phyloP scores from a whole-genome alignment of 2,888 invertebrate species.

The Sicus ferrugineus region DNA sequence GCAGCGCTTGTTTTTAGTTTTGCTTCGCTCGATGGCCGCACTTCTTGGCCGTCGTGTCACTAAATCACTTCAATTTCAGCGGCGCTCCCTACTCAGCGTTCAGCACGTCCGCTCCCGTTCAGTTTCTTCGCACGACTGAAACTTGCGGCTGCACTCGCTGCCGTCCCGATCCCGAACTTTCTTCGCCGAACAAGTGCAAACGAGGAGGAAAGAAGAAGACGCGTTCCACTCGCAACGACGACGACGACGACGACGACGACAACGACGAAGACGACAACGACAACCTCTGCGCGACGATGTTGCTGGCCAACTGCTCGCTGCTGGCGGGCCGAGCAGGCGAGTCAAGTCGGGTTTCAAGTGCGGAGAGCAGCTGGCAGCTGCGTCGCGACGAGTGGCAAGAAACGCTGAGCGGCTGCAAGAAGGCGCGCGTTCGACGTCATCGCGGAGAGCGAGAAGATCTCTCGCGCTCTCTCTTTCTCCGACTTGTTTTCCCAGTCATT shows the following conservation, averaged over 20 bases:
- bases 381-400: background rate
- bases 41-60: too few relatives aligned
- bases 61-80: slow-evolving; percentile 5
- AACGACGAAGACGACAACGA: slow-evolving; percentile 1
- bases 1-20: slow-evolving; percentile 12
- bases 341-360: background rate
- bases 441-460: too few relatives aligned
- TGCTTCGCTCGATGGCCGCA: too few relatives aligned
- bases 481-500: background rate
- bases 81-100: slow-evolving; percentile 3
- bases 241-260: slow-evolving; percentile 4
- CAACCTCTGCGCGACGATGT: slow-evolving; percentile 30
- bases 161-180: background rate
- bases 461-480: background rate
- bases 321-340: too few relatives aligned
- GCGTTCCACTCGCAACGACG: background rate
- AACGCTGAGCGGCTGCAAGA: too few relatives aligned
- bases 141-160: too few relatives aligned
- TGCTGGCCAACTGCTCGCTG: too few relatives aligned
- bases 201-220: slow-evolving; percentile 2
- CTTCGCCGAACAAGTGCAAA: slow-evolving; percentile 2
- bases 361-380: background rate
- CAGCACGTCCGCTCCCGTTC: slow-evolving; percentile 37
- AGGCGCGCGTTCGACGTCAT: too few relatives aligned
- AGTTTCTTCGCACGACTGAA: slow-evolving; percentile 35